Evolutionary conservation across 2,797 vertebrate species (phyloP).

Genomic region (Valencia hispanica): DNA sequence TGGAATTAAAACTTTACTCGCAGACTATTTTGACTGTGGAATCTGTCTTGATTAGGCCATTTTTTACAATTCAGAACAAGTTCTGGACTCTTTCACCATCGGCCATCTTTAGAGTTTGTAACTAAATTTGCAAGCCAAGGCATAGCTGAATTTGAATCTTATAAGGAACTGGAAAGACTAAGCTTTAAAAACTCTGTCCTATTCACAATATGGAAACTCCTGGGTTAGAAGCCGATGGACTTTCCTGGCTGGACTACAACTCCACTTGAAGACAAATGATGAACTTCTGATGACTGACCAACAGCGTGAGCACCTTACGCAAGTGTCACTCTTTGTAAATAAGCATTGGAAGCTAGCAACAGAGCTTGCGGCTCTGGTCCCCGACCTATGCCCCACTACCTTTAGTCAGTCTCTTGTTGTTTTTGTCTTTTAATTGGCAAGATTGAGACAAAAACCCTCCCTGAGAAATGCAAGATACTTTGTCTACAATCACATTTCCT

Average conservation of each 20-base stretch:
- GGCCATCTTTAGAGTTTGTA: constrained; percentile 70
- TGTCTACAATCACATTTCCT: constrained; percentile 52
- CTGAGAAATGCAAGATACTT: constrained; percentile 57
- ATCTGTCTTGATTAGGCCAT: constrained; percentile 70
- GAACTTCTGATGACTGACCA: constrained; percentile 56
- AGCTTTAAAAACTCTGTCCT: constrained; percentile 82
- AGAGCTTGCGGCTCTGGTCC: constrained; percentile 52
- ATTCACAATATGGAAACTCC: constrained; percentile 21
- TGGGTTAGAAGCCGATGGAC: constrained; percentile 30
- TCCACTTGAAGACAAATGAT: constrained; percentile 22
- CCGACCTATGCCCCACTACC: constrained; percentile 52
- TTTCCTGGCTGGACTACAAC: constrained; percentile 52
- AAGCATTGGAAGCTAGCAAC: constrained; percentile 55
- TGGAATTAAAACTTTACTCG: constrained; percentile 60
- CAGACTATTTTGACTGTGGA: constrained; percentile 59
- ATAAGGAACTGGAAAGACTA: constrained; percentile 70
- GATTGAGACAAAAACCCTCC: constrained; percentile 38
- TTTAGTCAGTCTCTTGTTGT: constrained; percentile 59
- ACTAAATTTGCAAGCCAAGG: constrained; percentile 64
- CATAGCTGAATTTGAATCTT: constrained; percentile 42
- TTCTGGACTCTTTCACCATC: constrained; percentile 35
- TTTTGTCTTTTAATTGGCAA: constrained; percentile 57
- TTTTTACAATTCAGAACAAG: constrained; percentile 53
- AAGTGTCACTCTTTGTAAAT: constrained; percentile 68
- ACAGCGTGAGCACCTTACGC: constrained; percentile 50